Percentiles rank a stretch among this genome's conserved stretches.
phyloP scores from a whole-genome alignment of 2,797 vertebrate genomes.

The Dromococcyx pavoninus region DNA sequence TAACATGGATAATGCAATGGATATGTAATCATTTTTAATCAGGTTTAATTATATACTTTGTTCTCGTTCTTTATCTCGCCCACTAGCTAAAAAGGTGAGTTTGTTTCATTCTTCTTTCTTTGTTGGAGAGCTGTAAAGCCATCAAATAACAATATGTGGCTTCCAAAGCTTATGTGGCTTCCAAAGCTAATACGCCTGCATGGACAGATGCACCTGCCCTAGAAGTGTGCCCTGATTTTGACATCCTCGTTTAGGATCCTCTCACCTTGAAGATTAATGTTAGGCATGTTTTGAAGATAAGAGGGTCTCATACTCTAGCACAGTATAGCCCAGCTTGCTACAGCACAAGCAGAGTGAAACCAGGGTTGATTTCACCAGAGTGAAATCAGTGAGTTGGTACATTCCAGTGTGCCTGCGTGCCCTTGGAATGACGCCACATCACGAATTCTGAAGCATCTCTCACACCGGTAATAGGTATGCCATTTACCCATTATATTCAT shows the following conservation, averaged over 20 bases:
- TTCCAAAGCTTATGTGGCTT: not conserved
- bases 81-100: slow-evolving; percentile 5
- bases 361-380: too few relatives aligned
- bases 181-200: not conserved
- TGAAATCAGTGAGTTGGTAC: not conserved
- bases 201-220: not conserved
- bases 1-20: slow-evolving; percentile 27
- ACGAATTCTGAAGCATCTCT: slow-evolving; percentile 4
- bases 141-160: not conserved
- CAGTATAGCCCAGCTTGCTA: too few relatives aligned
- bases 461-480: not conserved
- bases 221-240: not conserved
- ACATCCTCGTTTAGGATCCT: not conserved
- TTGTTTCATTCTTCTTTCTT: slow-evolving; percentile 15
- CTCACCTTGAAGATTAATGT: not conserved
- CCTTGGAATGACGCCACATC: not conserved
- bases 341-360: too few relatives aligned
- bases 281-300: not conserved
- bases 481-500: not conserved
- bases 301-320: too few relatives aligned
- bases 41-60: slow-evolving; percentile 57
- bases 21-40: slow-evolving; percentile 56
- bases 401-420: not conserved
- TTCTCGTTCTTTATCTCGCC: slow-evolving; percentile 18
- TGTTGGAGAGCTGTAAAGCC: slow-evolving; percentile 1